These are phyloP conservation scores for Anagyrus pseudococci DNA, from an alignment of 2,888 invertebrate genomes.

Conservation along the genomic window DNA sequence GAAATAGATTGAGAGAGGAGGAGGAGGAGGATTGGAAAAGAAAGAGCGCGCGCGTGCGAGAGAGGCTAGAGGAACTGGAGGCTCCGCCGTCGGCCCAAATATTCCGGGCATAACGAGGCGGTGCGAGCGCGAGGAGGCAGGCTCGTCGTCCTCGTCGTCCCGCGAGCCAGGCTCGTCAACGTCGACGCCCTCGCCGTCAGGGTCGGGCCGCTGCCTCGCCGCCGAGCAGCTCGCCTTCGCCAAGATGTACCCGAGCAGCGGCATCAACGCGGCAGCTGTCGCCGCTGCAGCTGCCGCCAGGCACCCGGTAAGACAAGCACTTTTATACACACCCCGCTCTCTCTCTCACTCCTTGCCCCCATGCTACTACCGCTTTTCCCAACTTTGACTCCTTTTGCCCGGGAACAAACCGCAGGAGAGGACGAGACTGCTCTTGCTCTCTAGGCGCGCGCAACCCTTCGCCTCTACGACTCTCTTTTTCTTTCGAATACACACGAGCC, in stretches of 20 bases:
- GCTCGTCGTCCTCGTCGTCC: constrained; percentile 19
- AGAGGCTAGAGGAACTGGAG: too few species aligned
- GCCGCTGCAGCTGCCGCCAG: constrained; percentile 60
- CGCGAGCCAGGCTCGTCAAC: too few species aligned
- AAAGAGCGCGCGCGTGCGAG: too few species aligned
- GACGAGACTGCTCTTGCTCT: too few species aligned
- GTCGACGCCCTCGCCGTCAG: constrained; percentile 17
- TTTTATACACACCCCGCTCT: not conserved
- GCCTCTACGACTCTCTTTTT: too few species aligned
- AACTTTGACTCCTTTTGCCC: not conserved
- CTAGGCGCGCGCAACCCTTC: too few species aligned
- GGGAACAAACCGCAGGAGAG: too few species aligned
- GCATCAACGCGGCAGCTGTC: constrained; percentile 60
- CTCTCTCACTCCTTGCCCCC: not conserved
- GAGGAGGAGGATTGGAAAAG: too few species aligned
- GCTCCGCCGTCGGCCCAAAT: too few species aligned
- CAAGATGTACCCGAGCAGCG: constrained; percentile 56
- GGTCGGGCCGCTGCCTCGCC: constrained; percentile 6
- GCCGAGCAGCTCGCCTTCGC: constrained; percentile 1
- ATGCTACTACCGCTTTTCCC: not conserved
- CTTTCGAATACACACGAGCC: too few species aligned
- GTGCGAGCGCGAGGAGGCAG: constrained; percentile 32
- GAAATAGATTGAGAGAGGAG: too few species aligned
- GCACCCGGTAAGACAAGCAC: constrained; percentile 54
- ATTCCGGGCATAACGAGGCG: too few species aligned